These are phyloP conservation scores for Odontophorus gujanensis DNA, from an alignment of 2,113 vertebrate genomes.

Conservation along the genomic window DNA sequence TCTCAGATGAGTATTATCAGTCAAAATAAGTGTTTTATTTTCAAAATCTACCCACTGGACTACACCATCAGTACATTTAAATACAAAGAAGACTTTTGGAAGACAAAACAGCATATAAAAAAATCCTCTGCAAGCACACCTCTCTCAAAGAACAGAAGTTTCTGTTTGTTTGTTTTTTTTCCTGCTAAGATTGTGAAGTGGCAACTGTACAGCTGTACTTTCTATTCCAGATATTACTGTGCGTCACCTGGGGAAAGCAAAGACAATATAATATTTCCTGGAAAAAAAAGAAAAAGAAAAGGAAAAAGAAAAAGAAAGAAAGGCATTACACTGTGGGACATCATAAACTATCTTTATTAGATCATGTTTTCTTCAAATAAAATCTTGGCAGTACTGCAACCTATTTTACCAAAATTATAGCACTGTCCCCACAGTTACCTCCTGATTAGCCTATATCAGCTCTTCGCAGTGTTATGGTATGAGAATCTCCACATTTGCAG, in stretches of 20 bases:
- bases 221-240: slow-evolving; percentile 18
- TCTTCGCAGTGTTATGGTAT: neutral
- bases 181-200: neutral
- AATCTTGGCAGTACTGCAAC: neutral
- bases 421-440: neutral
- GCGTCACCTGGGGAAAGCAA: slow-evolving; percentile 9
- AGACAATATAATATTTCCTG: neutral
- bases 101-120: neutral
- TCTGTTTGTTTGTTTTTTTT: neutral
- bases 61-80: neutral
- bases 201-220: neutral
- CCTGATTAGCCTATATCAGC: neutral
- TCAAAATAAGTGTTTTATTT: neutral
- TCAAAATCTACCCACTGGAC: neutral
- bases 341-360: slow-evolving; percentile 31
- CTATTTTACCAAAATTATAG: slow-evolving; percentile 5
- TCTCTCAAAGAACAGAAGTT: neutral
- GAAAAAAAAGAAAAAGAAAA: neutral
- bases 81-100: neutral
- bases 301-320: neutral
- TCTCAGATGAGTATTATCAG: neutral
- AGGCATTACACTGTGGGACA: slow-evolving; percentile 2
- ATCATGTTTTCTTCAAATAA: neutral
- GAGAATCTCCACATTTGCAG: neutral
- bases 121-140: neutral